Base-by-base conservation (phyloP, 2,797 vertebrate genomes). In the Telmatherina bonti region DNA sequence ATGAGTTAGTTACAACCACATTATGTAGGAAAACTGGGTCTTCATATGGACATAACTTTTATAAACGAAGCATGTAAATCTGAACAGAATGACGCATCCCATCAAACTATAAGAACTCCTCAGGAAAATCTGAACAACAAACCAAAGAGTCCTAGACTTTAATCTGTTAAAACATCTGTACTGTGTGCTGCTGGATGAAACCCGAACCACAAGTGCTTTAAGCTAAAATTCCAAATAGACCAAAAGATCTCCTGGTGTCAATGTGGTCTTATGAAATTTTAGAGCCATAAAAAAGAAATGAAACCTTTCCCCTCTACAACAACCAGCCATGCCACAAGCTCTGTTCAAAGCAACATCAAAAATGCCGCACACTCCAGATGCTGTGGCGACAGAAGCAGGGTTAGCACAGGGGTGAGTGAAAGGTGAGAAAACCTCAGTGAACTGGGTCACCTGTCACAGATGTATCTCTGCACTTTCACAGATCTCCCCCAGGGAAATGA, bases 401-500 rank as follows among this genome's bases (percentile, higher is more conserved):
- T 62, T 61, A 80, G 41, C 26, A 18, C 57, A 67, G 45, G 68
- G 85, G 76, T 85, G 79, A 89, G 62, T 16, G 62, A 79, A 73
- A 76, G 90, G 88, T 88, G 89, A 87, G 72, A 81, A 76, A 79
- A 84, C 79, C 84, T 73, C 62, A 1, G 55, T 81, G 82, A 91
- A 89, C 82, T 79, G 82, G 87, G 88, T 90, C 83, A 82, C 79
- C 88, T 84, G 83, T 84, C 90, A 83, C 80, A 75, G 72, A 77
- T 63, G 76, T 49, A 65, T 62, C 72, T 63, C 60, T 79, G 74
- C 78, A 79, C 79, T 82, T 71, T 73, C 77, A 41, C 73, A 69
- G 67, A 69, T 55, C 71, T 62, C 80, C 90, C 85, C 65, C 64
- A 15, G 83, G 88, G 92, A 77, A 31, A 62, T 9, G 76, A 85